These are phyloP conservation scores for Penaeus chinensis DNA, from an alignment of 1,140 invertebrate genomes.

Conservation along the genomic window DNA sequence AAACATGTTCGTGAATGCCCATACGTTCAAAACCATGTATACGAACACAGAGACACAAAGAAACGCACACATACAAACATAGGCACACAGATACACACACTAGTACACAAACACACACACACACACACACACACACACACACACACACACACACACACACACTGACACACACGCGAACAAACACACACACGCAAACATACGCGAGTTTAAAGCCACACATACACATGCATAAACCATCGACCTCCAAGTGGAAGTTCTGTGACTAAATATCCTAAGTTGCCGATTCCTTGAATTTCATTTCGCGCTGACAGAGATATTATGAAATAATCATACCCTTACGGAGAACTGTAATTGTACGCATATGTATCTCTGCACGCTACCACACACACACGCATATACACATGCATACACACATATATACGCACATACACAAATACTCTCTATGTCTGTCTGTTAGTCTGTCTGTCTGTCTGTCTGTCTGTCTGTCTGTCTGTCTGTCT, in stretches of 20 bases:
- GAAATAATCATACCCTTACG: not conserved
- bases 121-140: not conserved
- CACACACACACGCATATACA: not conserved
- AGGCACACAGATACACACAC: constrained; percentile 12
- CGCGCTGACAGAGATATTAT: not conserved
- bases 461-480: not conserved
- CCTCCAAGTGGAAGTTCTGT: too few species aligned
- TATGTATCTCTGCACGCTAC: not conserved
- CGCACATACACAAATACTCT: too few species aligned
- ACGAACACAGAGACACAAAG: constrained; percentile 10
- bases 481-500: not conserved
- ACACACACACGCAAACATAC: too few species aligned
- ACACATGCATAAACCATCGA: too few species aligned
- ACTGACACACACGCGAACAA: too few species aligned
- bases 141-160: not conserved
- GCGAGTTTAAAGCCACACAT: too few species aligned
- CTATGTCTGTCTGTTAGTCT: too few species aligned
- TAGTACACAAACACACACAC: not conserved
- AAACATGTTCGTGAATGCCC: too few species aligned
- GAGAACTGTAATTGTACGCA: not conserved
- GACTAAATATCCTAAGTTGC: too few species aligned
- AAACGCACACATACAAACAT: constrained; percentile 16
- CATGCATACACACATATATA: not conserved
- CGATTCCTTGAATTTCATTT: too few species aligned
- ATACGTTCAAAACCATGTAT: not conserved